A percentile compares a stretch with the other conserved stretches of the same genome.
Conservation (phyloP, 2,797 vertebrate genomes). For the Acanthiza pusilla region DNA sequence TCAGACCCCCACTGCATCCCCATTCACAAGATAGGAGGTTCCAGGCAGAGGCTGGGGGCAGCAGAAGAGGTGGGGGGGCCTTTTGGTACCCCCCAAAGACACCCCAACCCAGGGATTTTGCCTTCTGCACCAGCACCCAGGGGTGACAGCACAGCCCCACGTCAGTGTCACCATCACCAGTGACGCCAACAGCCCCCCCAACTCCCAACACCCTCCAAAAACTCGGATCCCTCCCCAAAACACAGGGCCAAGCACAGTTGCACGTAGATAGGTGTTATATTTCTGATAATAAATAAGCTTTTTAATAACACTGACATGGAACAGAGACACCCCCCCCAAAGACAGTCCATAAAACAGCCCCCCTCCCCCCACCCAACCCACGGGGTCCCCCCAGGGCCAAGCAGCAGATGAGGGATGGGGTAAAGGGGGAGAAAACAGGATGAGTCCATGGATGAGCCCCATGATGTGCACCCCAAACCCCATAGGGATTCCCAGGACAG, state of each 20-base stretch:
- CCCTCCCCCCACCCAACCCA: background rate
- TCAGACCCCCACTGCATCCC: background rate
- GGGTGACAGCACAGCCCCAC: background rate
- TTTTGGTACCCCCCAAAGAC: background rate
- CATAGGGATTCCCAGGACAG: too few relatives aligned
- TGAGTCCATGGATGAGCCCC: background rate
- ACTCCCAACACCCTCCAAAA: background rate
- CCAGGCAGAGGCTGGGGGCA: background rate
- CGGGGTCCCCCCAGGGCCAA: background rate
- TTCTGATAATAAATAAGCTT: conserved; percentile 54
- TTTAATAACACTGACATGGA: conserved; percentile 35
- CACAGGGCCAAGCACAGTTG: background rate
- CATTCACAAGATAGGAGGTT: background rate
- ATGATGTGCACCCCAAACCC: background rate
- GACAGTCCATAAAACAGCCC: background rate
- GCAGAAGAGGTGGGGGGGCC: background rate
- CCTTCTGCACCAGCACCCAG: background rate
- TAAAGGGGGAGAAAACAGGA: background rate
- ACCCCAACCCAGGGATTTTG: background rate
- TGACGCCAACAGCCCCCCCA: background rate
- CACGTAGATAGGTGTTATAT: background rate
- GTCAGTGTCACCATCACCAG: background rate
- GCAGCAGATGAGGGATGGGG: conserved; percentile 28
- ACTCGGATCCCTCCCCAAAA: background rate
- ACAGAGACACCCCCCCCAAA: background rate